These are phyloP conservation scores for Drosophila guanche DNA, from an alignment of 1,140 invertebrate species.

Conservation along the genomic window DNA sequence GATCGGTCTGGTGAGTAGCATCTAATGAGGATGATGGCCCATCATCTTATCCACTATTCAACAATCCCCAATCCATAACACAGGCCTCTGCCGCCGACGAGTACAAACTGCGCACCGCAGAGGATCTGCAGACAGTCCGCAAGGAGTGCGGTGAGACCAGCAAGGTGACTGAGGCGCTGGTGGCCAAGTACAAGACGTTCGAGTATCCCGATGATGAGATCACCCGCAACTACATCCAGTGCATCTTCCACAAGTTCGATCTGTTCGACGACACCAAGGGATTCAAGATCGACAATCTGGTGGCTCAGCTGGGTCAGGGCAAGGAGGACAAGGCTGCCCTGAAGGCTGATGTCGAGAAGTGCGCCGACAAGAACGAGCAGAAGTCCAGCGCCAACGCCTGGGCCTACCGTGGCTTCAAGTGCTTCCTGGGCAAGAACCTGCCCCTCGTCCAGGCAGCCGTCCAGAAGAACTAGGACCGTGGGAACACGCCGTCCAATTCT, in stretches of 20 bases:
- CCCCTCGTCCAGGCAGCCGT: slow-evolving; percentile 76
- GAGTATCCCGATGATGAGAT: slow-evolving; percentile 83
- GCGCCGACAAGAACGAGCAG: slow-evolving; percentile 81
- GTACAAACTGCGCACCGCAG: slow-evolving; percentile 76
- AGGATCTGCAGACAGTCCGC: slow-evolving; percentile 73
- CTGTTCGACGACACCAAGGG: slow-evolving; percentile 78
- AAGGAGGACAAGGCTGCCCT: slow-evolving; percentile 66
- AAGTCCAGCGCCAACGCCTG: slow-evolving; percentile 72
- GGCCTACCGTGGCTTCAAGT: slow-evolving; percentile 82
- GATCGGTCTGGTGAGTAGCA: slow-evolving; percentile 66
- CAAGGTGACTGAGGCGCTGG: slow-evolving; percentile 72
- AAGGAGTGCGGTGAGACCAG: slow-evolving; percentile 71
- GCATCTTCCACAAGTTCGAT: slow-evolving; percentile 80
- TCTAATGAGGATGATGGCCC: background rate
- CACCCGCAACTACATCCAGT: slow-evolving; percentile 81
- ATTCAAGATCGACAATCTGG: slow-evolving; percentile 76
- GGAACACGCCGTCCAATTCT: slow-evolving; percentile 9
- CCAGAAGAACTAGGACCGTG: slow-evolving; percentile 70
- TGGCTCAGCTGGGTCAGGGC: slow-evolving; percentile 76
- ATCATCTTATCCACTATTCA: background rate
- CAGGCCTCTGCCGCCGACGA: slow-evolving; percentile 74
- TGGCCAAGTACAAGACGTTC: slow-evolving; percentile 79
- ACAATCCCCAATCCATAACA: background rate
- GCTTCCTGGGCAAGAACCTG: slow-evolving; percentile 80
- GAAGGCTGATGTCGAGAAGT: slow-evolving; percentile 77